Percentiles rank a stretch among this genome's conserved stretches.
phyloP scores from a whole-genome alignment of 2,797 vertebrate species.

The Delichon dasypus region DNA sequence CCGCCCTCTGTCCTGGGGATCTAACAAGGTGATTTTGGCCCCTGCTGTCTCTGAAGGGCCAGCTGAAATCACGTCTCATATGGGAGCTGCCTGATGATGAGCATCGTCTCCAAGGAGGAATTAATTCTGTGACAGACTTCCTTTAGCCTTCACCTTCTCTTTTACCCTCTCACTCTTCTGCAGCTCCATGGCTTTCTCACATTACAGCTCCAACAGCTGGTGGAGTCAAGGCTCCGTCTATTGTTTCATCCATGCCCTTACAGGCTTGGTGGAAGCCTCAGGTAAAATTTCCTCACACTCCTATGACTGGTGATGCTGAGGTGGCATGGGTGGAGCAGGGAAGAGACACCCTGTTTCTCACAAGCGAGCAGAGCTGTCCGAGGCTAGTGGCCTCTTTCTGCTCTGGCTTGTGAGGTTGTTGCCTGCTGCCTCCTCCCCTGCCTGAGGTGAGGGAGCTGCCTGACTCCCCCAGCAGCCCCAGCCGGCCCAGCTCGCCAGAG shows the following conservation, averaged over 20 bases:
- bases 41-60: background rate
- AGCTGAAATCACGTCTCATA: background rate
- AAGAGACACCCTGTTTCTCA: background rate
- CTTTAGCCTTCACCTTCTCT: background rate
- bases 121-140: background rate
- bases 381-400: background rate
- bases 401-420: background rate
- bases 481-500: background rate
- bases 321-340: background rate
- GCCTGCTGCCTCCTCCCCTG: background rate
- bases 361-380: background rate
- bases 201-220: background rate
- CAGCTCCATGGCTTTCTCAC: background rate
- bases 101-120: background rate
- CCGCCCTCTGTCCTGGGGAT: background rate
- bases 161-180: background rate
- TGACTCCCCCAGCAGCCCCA: background rate
- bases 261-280: background rate
- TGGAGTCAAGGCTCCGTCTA: background rate
- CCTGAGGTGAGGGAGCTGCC: background rate
- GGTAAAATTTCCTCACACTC: background rate
- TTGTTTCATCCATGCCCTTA: background rate
- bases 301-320: background rate
- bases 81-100: background rate
- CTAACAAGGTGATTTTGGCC: background rate